Base-by-base conservation (phyloP, 2,888 invertebrate genomes). In the Aethes cnicana region DNA sequence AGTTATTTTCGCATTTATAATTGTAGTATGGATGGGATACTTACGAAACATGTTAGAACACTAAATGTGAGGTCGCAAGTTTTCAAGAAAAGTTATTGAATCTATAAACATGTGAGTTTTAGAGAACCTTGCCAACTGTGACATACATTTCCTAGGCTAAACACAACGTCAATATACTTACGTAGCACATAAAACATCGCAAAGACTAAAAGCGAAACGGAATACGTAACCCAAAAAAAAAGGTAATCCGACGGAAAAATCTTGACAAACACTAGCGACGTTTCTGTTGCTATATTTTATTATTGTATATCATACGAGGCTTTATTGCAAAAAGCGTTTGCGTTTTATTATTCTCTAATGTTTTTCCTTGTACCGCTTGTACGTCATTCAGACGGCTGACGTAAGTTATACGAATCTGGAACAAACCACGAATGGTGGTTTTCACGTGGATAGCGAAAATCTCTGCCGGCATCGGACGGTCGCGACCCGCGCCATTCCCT, bases 401-500 rank as follows among this genome's bases (percentile, higher is more conserved):
- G 16, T 30, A 25, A 18, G 25, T 25, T 25, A 33, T 33, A n/a
- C 41, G 23, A 11, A 44, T 30, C 14, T 14, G 23, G 8, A 23
- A 25, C 18, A 26, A 28, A 37, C 43, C 50, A 44, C 44, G 32
- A 17, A 21, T 28, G 16, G 18, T 6, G 28, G 9, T 39, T 37
- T 39, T 30, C 50, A 44, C 50, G 37, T 44, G 50, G 28, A 37
- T 28, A 14, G 17, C 41, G 41, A 42, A 42, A 44, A 44, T 44
- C 44, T 23, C 33, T 30, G 30, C 12, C 50, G 44, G 37, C 30
- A 37, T 37, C 37, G 30, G 32, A 44, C 11, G 9, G 30, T 43
- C 50, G 44, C 9, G 23, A 33, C 33, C 21, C 33, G 32, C 50
- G 26, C 41, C 47, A 41, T 23, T 50, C 43, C 18, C 43, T 12